Conservation (phyloP, 2,113 vertebrate genomes). For the Pedionomus torquatus region DNA sequence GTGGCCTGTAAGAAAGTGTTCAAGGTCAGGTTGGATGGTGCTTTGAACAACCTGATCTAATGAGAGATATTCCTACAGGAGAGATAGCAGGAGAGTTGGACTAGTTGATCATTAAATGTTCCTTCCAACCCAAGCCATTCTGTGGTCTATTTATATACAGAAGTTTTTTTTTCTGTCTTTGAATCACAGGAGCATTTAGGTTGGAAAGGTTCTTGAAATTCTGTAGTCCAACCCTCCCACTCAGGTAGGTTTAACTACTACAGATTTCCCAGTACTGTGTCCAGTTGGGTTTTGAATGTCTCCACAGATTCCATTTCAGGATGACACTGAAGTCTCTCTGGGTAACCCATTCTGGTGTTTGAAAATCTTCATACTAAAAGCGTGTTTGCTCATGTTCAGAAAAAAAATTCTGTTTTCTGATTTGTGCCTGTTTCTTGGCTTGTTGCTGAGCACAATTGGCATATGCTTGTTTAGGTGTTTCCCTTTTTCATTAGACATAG, state of each 20-base stretch:
- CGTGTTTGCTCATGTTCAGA: not conserved
- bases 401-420: not conserved
- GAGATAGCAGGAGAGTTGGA: not conserved
- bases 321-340: not conserved
- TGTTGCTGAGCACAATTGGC: not conserved
- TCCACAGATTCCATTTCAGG: not conserved
- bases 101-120: not conserved
- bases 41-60: not conserved
- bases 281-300: not conserved
- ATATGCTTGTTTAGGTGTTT: not conserved
- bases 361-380: not conserved
- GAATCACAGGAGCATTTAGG: not conserved
- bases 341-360: not conserved
- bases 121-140: not conserved
- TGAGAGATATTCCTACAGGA: not conserved
- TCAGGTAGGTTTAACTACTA: not conserved
- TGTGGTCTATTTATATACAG: not conserved
- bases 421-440: not conserved
- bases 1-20: not conserved
- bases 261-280: not conserved
- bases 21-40: not conserved
- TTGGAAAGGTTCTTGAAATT: not conserved
- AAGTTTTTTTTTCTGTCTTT: not conserved
- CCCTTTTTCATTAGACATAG: not conserved
- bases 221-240: fast-evolving